Conservation (phyloP, 2,888 invertebrate species). For the Lasioglossum vierecki region DNA sequence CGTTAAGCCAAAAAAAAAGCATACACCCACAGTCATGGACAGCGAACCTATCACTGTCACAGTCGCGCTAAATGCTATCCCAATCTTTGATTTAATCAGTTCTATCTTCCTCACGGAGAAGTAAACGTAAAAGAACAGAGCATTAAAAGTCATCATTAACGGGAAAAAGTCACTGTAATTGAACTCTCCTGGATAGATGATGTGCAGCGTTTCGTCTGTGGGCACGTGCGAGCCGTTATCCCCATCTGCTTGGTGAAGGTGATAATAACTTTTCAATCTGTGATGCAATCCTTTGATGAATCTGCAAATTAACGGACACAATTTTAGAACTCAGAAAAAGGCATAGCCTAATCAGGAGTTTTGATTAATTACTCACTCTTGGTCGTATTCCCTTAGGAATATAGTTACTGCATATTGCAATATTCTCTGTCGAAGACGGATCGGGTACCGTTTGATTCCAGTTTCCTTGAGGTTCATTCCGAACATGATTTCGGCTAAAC, state of each 20-base stretch:
- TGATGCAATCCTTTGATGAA: constrained; percentile 90
- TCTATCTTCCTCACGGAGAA: constrained; percentile 98
- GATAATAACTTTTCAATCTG: constrained; percentile 89
- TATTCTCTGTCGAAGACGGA: constrained; percentile 92
- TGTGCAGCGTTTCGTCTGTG: constrained; percentile 86
- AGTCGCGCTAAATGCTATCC: constrained; percentile 95
- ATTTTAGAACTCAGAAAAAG: neutral
- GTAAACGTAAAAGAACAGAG: constrained; percentile 96
- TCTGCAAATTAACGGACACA: constrained; percentile 83
- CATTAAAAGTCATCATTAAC: constrained; percentile 92
- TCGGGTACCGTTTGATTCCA: constrained; percentile 94
- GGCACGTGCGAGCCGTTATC: constrained; percentile 79
- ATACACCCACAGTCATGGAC: constrained; percentile 95
- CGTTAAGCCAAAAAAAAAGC: constrained; percentile 94
- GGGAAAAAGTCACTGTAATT: constrained; percentile 94
- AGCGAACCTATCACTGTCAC: constrained; percentile 94
- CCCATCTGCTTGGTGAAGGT: constrained; percentile 87
- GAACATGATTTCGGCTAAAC: constrained; percentile 95
- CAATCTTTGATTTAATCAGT: constrained; percentile 93
- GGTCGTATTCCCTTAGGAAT: constrained; percentile 92
- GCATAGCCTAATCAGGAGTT: neutral
- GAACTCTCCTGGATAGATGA: constrained; percentile 96
- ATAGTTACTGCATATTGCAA: constrained; percentile 96
- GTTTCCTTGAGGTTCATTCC: constrained; percentile 96
- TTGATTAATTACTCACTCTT: constrained; percentile 86